Evolutionary conservation across 1,140 invertebrate species (phyloP).

Genomic region (Drosophila saltans): DNA sequence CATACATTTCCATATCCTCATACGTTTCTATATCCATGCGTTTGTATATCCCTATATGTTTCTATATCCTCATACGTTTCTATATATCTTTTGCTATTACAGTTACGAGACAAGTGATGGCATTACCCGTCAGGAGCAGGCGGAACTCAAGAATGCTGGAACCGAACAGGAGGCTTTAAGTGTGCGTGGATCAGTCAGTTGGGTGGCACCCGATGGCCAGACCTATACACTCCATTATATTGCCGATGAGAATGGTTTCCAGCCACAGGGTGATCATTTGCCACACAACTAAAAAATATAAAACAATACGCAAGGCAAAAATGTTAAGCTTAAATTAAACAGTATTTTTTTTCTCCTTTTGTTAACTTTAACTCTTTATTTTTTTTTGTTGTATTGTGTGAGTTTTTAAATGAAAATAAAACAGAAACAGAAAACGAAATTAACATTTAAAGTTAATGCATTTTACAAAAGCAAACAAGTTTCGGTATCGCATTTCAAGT

Average conservation of each 20-base stretch:
- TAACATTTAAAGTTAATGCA: conserved; percentile 5
- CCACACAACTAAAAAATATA: conserved; percentile 49
- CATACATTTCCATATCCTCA: too few species aligned
- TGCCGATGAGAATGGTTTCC: conserved; percentile 91
- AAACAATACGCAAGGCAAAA: not conserved
- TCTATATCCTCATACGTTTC: too few species aligned
- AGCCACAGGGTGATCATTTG: conserved; percentile 86
- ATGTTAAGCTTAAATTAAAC: conserved; percentile 16
- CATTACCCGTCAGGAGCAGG: conserved; percentile 86
- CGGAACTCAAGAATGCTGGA: conserved; percentile 85
- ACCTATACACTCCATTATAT: conserved; percentile 86
- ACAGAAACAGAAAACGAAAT: not conserved
- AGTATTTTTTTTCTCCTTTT: conserved; percentile 21
- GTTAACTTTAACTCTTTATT: not conserved
- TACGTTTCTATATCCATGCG: too few species aligned
- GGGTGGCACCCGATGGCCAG: conserved; percentile 87
- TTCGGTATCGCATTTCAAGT: conserved; percentile 8
- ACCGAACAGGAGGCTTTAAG: conserved; percentile 85
- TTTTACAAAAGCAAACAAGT: not conserved
- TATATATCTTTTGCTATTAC: not conserved
- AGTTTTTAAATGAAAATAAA: not conserved
- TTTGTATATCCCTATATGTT: too few species aligned
- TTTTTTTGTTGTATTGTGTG: not conserved
- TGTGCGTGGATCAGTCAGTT: conserved; percentile 87
- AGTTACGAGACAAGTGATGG: conserved; percentile 89